phyloP scores from a whole-genome alignment of 2,888 invertebrate species.

The Idaea dimidiata region DNA sequence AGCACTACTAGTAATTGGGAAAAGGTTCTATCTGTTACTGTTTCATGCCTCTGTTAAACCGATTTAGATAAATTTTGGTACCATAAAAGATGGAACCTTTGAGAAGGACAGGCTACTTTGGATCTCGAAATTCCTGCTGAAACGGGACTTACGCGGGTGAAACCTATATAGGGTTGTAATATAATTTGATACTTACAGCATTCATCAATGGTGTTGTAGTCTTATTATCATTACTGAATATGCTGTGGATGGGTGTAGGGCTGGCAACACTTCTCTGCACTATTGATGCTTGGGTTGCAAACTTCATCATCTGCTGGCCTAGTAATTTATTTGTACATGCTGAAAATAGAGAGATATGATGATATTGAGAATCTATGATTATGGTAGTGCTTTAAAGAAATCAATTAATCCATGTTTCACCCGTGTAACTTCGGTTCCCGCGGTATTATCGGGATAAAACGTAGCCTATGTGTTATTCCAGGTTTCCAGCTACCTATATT shows the following conservation, averaged over 20 bases:
- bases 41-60: too few species aligned
- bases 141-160: background rate
- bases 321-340: constrained; percentile 51
- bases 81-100: too few species aligned
- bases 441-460: too few species aligned
- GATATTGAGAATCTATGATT: background rate
- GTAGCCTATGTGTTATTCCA: too few species aligned
- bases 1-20: too few species aligned
- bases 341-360: constrained; percentile 34
- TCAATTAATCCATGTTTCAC: too few species aligned
- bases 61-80: too few species aligned
- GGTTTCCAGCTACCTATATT: too few species aligned
- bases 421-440: too few species aligned
- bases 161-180: background rate
- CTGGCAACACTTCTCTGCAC: constrained; percentile 37
- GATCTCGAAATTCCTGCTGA: too few species aligned
- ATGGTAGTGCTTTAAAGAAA: too few species aligned
- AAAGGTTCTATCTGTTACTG: too few species aligned
- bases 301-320: constrained; percentile 52
- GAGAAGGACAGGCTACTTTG: background rate
- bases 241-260: constrained; percentile 36
- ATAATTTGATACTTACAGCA: constrained; percentile 47
- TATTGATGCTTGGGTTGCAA: constrained; percentile 50
- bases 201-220: constrained; percentile 55
- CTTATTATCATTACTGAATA: constrained; percentile 37